A percentile compares a stretch with the other conserved stretches of the same genome.
phyloP scores from a whole-genome alignment of 2,888 invertebrate genomes.

The Colletes collaris region DNA sequence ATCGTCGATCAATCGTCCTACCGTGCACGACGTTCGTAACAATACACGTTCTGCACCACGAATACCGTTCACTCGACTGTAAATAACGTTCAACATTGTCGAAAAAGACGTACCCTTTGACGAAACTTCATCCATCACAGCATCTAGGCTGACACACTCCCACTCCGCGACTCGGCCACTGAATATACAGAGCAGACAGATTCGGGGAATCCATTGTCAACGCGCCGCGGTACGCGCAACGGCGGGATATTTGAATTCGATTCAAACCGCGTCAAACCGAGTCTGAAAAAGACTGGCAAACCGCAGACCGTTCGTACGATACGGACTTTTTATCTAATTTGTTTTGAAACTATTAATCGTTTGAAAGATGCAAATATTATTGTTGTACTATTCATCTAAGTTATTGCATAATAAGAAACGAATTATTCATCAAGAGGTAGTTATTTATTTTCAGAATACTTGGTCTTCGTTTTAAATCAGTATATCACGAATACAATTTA shows the following conservation, averaged over 20 bases:
- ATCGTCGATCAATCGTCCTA: slow-evolving; percentile 33
- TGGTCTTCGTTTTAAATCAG: slow-evolving; percentile 18
- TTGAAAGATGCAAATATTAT: no score
- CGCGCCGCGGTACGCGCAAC: not conserved
- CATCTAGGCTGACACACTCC: slow-evolving; percentile 74
- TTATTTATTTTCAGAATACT: slow-evolving; percentile 36
- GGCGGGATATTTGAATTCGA: slow-evolving; percentile 28
- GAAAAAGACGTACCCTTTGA: slow-evolving; percentile 76
- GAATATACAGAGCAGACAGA: slow-evolving; percentile 28
- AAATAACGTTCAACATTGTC: slow-evolving; percentile 27
- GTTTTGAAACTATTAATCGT: no score
- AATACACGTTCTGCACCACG: not conserved
- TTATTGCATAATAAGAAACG: not conserved
- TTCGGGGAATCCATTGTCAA: slow-evolving; percentile 3
- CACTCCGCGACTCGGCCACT: slow-evolving; percentile 50
- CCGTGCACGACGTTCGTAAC: not conserved
- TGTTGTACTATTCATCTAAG: no score
- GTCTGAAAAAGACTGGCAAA: no score
- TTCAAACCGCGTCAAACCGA: not conserved
- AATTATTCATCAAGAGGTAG: slow-evolving; percentile 25
- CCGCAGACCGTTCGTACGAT: no score
- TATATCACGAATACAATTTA: slow-evolving; percentile 2
- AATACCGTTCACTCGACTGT: slow-evolving; percentile 2
- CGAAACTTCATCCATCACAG: slow-evolving; percentile 79
- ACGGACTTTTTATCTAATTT: no score